Base-by-base conservation (phyloP, 2,888 invertebrate genomes). In the Sesia bembeciformis region DNA sequence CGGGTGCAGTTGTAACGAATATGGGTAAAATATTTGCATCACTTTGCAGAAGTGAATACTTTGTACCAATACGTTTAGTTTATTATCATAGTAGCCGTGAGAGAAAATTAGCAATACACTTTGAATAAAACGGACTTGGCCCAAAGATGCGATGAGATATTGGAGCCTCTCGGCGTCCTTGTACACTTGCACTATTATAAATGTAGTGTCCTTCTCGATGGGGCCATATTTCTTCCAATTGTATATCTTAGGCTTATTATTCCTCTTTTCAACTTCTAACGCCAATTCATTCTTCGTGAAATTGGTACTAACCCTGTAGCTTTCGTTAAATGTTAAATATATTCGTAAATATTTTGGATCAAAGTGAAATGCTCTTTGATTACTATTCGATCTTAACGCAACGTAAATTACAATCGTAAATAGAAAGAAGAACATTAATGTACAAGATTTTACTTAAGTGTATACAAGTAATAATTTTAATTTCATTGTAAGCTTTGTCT, bases 1-100 rank as follows among this genome's bases (percentile, higher is more conserved):
- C 0, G 78, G 76, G 42, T 67, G 56, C 41, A 80, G 59, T 58
- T 81, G 81, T 42, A 73, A 54, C 3, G 81, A 78, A 54, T 69
- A 61, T 0, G 78, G 78, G 52, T 70, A 81, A 58, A 68, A 81
- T 51, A 81, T 66, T 57, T 80, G 81, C 66, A 75, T 58, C n/a
- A 76, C 72, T 58, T 68, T 72, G 57, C 79, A 78, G 58, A 75
- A 81, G 5, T 63, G 62, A 5, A 81, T 68, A 53, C 62, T 64
- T 6, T 53, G 55, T 5, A 79, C 60, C 40, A 80, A 60, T 3
- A 49, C 56, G 55, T 76, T 67, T 2, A 79, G 64, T 0, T 41
- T 4, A 0, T 66, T 66, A 50, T 75, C 68, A 56, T 70, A 74
- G 62, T 62, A 72, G 60, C 70, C 68, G 60, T 79, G 81, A 3